phyloP scores from a whole-genome alignment of 2,888 invertebrate genomes.

The Heteromurus nitidus region DNA sequence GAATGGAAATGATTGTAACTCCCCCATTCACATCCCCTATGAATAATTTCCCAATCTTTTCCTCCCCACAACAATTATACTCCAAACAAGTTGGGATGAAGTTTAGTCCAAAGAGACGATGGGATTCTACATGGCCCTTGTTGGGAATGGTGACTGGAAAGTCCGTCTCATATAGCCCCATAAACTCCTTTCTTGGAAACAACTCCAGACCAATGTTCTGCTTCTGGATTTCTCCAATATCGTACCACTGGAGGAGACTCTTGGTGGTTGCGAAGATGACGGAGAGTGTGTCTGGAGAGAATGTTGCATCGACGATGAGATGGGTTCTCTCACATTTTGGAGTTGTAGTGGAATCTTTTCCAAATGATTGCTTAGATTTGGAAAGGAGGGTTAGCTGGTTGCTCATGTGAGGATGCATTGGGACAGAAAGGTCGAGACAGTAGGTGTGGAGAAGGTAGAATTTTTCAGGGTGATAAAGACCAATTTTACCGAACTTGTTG shows the following conservation, averaged over 20 bases:
- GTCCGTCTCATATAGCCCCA: constrained; percentile 45
- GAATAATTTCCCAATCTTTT: constrained; percentile 48
- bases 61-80: constrained; percentile 31
- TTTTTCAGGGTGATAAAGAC: constrained; percentile 65
- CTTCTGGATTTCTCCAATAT: constrained; percentile 69
- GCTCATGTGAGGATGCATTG: constrained; percentile 1
- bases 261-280: constrained; percentile 70
- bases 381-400: not conserved
- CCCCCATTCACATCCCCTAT: constrained; percentile 69
- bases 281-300: constrained; percentile 57
- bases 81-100: constrained; percentile 64
- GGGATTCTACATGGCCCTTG: constrained; percentile 71
- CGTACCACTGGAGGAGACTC: constrained; percentile 70
- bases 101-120: constrained; percentile 65
- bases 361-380: not conserved
- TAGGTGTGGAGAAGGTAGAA: constrained; percentile 70
- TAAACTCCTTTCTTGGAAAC: constrained; percentile 68
- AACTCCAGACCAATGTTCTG: constrained; percentile 68
- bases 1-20: constrained; percentile 64
- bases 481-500: constrained; percentile 71
- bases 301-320: constrained; percentile 69
- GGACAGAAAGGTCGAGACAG: constrained; percentile 64
- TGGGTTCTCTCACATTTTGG: constrained; percentile 71
- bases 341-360: not conserved
- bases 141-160: constrained; percentile 59